Evolutionary conservation across 2,113 vertebrate species (phyloP).

Genomic region (Coryphaenoides rupestris): DNA sequence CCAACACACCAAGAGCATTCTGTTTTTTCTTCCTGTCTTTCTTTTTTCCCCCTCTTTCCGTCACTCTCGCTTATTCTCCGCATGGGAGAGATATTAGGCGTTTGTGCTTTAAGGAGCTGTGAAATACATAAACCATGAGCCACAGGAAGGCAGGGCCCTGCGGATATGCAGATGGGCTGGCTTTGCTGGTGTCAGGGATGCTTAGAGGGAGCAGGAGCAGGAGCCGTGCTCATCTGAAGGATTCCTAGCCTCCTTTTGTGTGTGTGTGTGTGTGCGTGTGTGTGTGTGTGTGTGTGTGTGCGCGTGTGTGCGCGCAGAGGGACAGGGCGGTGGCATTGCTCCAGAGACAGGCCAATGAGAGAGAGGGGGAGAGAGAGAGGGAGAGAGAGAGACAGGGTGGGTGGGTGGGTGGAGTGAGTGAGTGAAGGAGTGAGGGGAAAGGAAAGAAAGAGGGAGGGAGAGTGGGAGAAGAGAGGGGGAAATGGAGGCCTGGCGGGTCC

Average conservation of each 20-base stretch:
- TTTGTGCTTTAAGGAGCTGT: constrained; percentile 97
- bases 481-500: constrained; percentile 85
- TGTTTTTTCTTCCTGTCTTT: constrained; percentile 50
- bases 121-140: constrained; percentile 99
- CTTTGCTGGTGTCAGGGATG: constrained; percentile 92
- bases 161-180: constrained; percentile 99
- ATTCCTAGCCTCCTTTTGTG: constrained; percentile 63
- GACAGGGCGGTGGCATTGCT: constrained; percentile 9
- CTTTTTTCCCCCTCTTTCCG: background rate
- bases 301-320: constrained; percentile 58
- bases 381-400: background rate
- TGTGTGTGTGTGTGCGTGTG: too few relatives aligned
- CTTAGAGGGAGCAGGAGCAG: constrained; percentile 69
- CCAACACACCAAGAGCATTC: constrained; percentile 39
- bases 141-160: constrained; percentile 93
- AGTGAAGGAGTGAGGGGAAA: constrained; percentile 38
- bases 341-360: background rate
- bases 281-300: too few relatives aligned
- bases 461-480: constrained; percentile 73
- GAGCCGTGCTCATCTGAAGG: constrained; percentile 71
- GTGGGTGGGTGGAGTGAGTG: constrained; percentile 31
- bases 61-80: constrained; percentile 41
- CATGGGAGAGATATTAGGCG: constrained; percentile 73
- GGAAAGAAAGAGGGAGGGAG: constrained; percentile 76
- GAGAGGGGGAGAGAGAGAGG: background rate